phyloP scores from a whole-genome alignment of 2,888 invertebrate genomes.

The Plebejus anna region DNA sequence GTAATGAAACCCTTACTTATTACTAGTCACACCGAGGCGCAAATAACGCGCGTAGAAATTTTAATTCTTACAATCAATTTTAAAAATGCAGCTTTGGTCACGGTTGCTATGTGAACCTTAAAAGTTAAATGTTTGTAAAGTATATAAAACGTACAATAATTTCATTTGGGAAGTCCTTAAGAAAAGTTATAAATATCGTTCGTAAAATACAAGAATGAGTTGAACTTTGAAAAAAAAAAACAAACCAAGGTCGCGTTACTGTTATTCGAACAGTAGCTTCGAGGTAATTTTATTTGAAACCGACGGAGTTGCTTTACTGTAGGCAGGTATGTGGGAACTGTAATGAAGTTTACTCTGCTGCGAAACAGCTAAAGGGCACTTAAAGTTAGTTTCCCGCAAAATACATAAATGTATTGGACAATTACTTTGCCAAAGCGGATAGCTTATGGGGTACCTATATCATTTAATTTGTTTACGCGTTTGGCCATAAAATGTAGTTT shows the following conservation, averaged over 20 bases:
- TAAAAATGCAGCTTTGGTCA: no score
- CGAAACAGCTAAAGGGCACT: constrained; percentile 2
- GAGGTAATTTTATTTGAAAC: constrained; percentile 1
- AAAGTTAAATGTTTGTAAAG: no score
- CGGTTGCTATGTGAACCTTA: no score
- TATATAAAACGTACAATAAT: no score
- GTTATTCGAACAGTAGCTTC: constrained; percentile 1
- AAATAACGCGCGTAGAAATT: background rate
- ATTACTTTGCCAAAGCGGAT: background rate
- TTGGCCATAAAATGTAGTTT: no score
- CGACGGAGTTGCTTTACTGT: background rate
- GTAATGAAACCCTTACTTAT: background rate
- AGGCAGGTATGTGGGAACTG: constrained; percentile 7
- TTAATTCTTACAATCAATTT: background rate
- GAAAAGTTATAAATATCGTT: no score
- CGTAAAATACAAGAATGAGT: background rate
- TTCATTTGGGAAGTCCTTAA: no score
- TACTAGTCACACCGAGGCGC: background rate
- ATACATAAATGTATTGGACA: constrained; percentile 1
- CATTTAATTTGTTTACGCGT: no score
- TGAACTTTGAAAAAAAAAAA: background rate
- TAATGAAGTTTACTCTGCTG: background rate
- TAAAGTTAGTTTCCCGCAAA: background rate
- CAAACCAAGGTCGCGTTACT: background rate
- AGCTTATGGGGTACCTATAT: background rate